Conservation (phyloP, 2,797 vertebrate species). For the Hemibagrus guttatus region DNA sequence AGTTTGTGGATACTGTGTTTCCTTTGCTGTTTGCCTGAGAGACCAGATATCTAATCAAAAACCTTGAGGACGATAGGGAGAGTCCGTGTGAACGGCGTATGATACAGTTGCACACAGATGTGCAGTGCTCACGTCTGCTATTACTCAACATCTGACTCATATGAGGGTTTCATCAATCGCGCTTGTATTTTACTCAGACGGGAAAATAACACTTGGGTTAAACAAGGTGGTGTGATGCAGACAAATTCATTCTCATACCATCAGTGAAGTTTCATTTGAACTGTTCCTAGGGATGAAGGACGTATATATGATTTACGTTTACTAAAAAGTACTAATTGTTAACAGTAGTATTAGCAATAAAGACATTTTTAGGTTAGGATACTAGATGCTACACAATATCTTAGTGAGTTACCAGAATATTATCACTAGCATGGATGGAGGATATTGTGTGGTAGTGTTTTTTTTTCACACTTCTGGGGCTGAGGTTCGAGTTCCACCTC, state of each 20-base stretch:
- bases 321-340: not conserved
- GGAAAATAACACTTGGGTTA: not conserved
- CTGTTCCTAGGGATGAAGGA: not conserved
- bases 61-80: constrained; percentile 38
- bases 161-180: not conserved
- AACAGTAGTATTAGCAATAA: not conserved
- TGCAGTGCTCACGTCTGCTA: not conserved
- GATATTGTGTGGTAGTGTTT: too few species aligned
- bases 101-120: constrained; percentile 13
- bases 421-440: too few species aligned
- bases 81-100: constrained; percentile 6
- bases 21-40: constrained; percentile 18
- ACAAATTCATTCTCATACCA: not conserved
- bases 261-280: not conserved
- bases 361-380: not conserved
- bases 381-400: too few species aligned
- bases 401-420: too few species aligned
- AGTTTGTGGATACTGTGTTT: constrained; percentile 33
- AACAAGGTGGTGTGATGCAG: not conserved
- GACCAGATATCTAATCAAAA: constrained; percentile 42
- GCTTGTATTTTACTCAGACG: not conserved
- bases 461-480: too few species aligned
- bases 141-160: not conserved
- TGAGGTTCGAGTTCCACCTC: too few species aligned
- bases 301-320: not conserved